These are phyloP conservation scores for Thyatira batis DNA, from an alignment of 2,888 invertebrate species.

Conservation along the genomic window DNA sequence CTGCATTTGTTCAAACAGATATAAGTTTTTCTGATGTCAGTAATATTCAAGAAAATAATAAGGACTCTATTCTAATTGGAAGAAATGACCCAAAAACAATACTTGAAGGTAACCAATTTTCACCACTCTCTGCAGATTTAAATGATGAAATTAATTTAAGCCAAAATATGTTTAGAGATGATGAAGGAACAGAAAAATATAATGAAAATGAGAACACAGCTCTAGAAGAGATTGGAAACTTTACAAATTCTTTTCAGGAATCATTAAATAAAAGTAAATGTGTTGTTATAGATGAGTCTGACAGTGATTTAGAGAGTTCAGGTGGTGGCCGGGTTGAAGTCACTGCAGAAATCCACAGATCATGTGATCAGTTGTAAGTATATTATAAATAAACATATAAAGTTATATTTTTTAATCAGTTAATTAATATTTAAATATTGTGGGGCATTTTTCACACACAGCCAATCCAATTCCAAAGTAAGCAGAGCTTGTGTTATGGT, in stretches of 20 bases:
- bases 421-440: too few species aligned
- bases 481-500: too few species aligned
- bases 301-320: conserved; percentile 49
- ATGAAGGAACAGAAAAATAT: conserved; percentile 9
- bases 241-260: background rate
- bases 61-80: background rate
- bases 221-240: conserved; percentile 2
- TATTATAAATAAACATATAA: conserved; percentile 7
- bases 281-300: conserved; percentile 60
- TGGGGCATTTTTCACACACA: too few species aligned
- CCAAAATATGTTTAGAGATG: conserved; percentile 37
- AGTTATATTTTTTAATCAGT: too few species aligned
- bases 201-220: conserved; percentile 1
- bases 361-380: conserved; percentile 54
- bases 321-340: conserved; percentile 44
- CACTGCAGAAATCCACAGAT: conserved; percentile 57
- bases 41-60: conserved; percentile 1
- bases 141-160: conserved; percentile 10
- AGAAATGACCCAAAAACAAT: conserved; percentile 6
- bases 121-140: background rate
- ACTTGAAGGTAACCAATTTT: background rate
- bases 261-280: conserved; percentile 16
- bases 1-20: conserved; percentile 56
- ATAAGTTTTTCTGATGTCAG: conserved; percentile 13
- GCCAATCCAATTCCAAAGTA: too few species aligned